Evolutionary conservation across 2,797 vertebrate genomes (phyloP), one percentile per base, ranked within the genome.

Genomic region (Lagodon rhomboides): DNA sequence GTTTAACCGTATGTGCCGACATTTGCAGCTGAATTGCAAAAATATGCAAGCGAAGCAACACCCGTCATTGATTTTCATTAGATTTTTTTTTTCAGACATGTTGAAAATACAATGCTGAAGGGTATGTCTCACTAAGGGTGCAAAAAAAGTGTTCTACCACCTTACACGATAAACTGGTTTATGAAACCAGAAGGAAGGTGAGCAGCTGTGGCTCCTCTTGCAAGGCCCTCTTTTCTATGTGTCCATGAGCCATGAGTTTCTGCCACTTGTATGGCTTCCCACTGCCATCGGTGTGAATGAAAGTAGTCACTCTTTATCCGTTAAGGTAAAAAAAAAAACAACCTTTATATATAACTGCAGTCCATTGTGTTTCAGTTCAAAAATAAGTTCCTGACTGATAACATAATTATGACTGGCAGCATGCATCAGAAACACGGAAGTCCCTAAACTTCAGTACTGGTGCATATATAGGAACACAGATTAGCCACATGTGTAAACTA

Each of bases 21-120:
- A 67, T 84, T 70, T 80, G 63, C 61, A 68, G 58, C 54, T 73
- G 17, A 77, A 27, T 67, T 66, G 51, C 58, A 59, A 81, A 68
- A 38, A 38, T n/a, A 68, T 70, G 41, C 68, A 74, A 78, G 63
- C 18, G 4, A 70, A 75, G 38, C 41, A 3, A 65, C 23, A 46
- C 17, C 17, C 27, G 25, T 66, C 9, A n/a, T 20, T 25, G 18
- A 53, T 62, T 68, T 75, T 47, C 18, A 49, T 77, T 64, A 2
- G 1, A n/a, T 22, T 76, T 64, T 68, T 54, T 22, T 11, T 7
- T 11, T 56, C 17, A 20, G 3, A 2, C 9, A 16, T n/a, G 23
- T 17, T 20, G 23, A 30, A 49, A 64, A 47, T 27, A 27, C 12
- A n/a, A 5, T 22, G 17, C 30, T 49, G 12, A 58, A 76, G 12